Conservation (phyloP, 2,888 invertebrate species). For the Scaptomyza caliginosa region DNA sequence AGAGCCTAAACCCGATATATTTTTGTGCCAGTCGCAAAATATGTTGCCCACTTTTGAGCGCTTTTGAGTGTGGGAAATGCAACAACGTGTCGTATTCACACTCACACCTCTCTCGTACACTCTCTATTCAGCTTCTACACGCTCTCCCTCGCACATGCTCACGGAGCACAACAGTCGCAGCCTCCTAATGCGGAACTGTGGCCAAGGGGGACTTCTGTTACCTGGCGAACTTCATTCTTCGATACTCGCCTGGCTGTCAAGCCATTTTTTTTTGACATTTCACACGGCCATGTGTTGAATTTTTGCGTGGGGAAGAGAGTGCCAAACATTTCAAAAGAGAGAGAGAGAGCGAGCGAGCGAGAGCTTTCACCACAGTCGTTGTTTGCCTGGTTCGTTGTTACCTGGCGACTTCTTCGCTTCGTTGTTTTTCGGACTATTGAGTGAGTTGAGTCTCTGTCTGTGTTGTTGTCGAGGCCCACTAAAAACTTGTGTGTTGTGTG, state of each 20-base stretch:
- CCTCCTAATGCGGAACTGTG: slow-evolving; percentile 43
- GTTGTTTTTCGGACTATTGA: slow-evolving; percentile 72
- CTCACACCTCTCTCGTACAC: slow-evolving; percentile 43
- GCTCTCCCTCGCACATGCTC: neutral
- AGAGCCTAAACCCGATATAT: slow-evolving; percentile 43
- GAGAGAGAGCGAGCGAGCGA: slow-evolving; percentile 9
- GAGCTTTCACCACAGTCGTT: slow-evolving; percentile 55
- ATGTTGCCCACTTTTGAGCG: slow-evolving; percentile 59
- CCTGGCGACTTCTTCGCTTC: slow-evolving; percentile 44
- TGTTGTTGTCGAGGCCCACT: slow-evolving; percentile 6
- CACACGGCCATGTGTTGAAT: slow-evolving; percentile 60
- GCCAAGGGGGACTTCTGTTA: slow-evolving; percentile 29
- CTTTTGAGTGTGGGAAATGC: slow-evolving; percentile 60
- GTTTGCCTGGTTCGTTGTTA: slow-evolving; percentile 49
- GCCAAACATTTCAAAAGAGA: neutral
- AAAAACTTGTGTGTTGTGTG: slow-evolving; percentile 9
- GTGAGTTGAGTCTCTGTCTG: slow-evolving; percentile 56
- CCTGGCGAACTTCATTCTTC: slow-evolving; percentile 62
- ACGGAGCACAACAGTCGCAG: slow-evolving; percentile 40
- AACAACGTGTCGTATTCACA: slow-evolving; percentile 71
- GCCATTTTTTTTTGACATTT: slow-evolving; percentile 67
- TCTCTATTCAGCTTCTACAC: neutral
- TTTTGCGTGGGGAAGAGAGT: slow-evolving; percentile 45
- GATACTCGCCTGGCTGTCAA: slow-evolving; percentile 58
- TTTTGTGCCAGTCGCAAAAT: slow-evolving; percentile 22